A percentile compares a stretch with the other conserved stretches of the same genome.
Evolutionary conservation across 2,888 invertebrate species (phyloP).

Genomic region (Agrilus cyanescens): DNA sequence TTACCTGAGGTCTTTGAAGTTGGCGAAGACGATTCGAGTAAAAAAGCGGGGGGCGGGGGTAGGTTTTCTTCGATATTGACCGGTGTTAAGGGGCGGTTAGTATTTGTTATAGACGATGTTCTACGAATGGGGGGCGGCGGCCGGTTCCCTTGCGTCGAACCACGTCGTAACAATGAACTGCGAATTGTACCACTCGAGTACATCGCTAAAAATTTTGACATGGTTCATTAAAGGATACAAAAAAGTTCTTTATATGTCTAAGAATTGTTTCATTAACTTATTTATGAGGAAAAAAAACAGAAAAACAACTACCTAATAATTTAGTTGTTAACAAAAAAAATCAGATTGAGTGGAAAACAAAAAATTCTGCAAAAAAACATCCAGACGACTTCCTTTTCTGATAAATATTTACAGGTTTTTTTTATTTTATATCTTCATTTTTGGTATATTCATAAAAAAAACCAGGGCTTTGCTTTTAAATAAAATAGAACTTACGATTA

Average conservation of each 20-base stretch:
- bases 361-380: too few relatives aligned
- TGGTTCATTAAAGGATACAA: neutral
- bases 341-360: too few relatives aligned
- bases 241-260: neutral
- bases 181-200: conserved; percentile 30
- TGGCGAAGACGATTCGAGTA: conserved; percentile 42
- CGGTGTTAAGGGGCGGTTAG: conserved; percentile 25
- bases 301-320: too few relatives aligned
- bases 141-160: conserved; percentile 47
- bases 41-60: conserved; percentile 68
- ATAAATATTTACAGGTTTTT: too few relatives aligned
- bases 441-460: too few relatives aligned
- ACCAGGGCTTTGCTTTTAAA: too few relatives aligned
- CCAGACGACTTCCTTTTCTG: too few relatives aligned
- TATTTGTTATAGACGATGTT: conserved; percentile 54
- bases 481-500: too few relatives aligned
- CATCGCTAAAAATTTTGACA: conserved; percentile 18
- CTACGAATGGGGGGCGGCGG: conserved; percentile 77
- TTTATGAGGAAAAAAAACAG: too few relatives aligned
- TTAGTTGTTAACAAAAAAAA: too few relatives aligned
- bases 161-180: conserved; percentile 42
- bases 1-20: conserved; percentile 1
- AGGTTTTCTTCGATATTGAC: conserved; percentile 42
- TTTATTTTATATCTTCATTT: too few relatives aligned
- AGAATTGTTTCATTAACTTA: neutral